Evolutionary conservation across 1,140 invertebrate species (phyloP).

Genomic region (Procambarus virginalis): DNA sequence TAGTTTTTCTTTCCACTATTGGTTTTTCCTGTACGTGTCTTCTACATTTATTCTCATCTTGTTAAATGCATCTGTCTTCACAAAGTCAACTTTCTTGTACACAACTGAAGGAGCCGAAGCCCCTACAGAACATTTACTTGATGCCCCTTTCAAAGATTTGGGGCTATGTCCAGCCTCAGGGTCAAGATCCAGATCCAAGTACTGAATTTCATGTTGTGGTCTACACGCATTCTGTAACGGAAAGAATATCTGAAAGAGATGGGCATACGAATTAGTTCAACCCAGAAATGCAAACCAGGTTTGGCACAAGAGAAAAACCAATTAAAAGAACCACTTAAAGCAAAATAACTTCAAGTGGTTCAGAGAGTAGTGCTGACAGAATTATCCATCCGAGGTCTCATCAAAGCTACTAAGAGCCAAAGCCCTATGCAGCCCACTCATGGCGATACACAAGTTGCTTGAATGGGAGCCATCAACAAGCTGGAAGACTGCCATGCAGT

Average conservation of each 20-base stretch:
- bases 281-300: neutral
- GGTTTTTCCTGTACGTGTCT: slow-evolving; percentile 67
- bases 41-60: slow-evolving; percentile 88
- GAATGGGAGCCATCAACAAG: no score
- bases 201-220: slow-evolving; percentile 78
- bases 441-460: no score
- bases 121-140: slow-evolving; percentile 36
- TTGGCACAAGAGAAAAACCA: neutral
- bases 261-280: neutral
- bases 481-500: no score
- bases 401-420: no score
- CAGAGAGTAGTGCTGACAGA: no score
- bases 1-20: slow-evolving; percentile 13
- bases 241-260: slow-evolving; percentile 64
- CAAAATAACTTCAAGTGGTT: neutral
- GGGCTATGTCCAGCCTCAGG: slow-evolving; percentile 69
- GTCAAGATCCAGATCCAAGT: slow-evolving; percentile 85
- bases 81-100: slow-evolving; percentile 92
- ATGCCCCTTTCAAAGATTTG: slow-evolving; percentile 15
- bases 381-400: no score
- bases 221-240: slow-evolving; percentile 39
- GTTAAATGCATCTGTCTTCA: slow-evolving; percentile 93
- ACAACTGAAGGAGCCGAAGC: slow-evolving; percentile 74
- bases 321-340: neutral
- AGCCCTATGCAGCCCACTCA: no score